Evolutionary conservation across 1,140 invertebrate species (phyloP).

Genomic region (Physella acuta): DNA sequence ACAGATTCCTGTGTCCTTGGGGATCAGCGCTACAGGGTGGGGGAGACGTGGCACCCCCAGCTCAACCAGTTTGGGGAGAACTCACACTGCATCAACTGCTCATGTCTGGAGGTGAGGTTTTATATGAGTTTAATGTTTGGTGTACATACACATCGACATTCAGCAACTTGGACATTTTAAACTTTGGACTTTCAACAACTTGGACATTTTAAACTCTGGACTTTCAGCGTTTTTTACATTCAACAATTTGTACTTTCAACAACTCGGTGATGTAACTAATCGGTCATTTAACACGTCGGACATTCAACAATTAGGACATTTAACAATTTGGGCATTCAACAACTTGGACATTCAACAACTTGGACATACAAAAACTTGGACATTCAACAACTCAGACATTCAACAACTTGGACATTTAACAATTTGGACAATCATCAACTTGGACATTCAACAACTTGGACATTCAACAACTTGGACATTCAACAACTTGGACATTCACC

Average conservation of each 20-base stretch:
- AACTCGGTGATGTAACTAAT: background rate
- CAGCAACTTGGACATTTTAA: background rate
- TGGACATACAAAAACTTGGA: no score
- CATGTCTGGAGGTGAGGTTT: conserved; percentile 29
- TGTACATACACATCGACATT: background rate
- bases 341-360: no score
- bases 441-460: no score
- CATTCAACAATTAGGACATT: no score
- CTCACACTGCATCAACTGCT: conserved; percentile 32
- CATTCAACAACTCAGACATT: no score
- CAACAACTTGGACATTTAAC: no score
- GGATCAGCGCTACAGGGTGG: conserved; percentile 27
- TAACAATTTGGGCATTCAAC: no score
- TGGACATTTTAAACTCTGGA: background rate
- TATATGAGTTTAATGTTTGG: background rate
- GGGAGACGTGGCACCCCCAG: conserved; percentile 32
- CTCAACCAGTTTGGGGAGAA: conserved; percentile 29
- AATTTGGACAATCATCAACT: no score
- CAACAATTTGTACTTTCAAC: background rate
- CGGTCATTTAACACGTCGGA: background rate
- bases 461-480: no score
- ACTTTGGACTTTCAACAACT: background rate
- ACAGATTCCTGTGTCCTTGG: conserved; percentile 27
- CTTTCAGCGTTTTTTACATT: background rate
- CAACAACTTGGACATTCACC: no score